Percentiles rank a stretch among this genome's conserved stretches.
These are phyloP conservation scores for Monochamus alternatus DNA, from an alignment of 2,888 invertebrate species.

Conservation along the genomic window DNA sequence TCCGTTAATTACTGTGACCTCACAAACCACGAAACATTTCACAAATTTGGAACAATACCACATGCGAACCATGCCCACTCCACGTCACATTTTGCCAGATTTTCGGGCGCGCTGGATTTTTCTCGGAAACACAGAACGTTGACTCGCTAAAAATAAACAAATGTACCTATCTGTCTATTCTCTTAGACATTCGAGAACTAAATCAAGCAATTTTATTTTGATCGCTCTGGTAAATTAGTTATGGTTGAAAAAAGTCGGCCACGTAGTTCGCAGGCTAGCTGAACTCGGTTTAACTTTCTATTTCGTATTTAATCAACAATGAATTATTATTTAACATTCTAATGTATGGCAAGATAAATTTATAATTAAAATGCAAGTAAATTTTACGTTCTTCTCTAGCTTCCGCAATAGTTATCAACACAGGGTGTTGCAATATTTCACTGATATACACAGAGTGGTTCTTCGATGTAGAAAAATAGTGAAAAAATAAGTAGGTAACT, in stretches of 20 bases:
- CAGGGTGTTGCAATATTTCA: too few species aligned
- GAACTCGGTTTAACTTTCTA: neutral
- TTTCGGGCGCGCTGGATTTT: neutral
- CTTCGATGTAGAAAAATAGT: too few species aligned
- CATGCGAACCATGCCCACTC: neutral
- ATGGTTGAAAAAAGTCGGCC: slow-evolving; percentile 12
- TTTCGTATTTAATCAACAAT: neutral
- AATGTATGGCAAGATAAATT: too few species aligned
- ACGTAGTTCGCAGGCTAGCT: neutral
- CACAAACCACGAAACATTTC: neutral
- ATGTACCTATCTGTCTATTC: slow-evolving; percentile 7
- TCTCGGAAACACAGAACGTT: slow-evolving; percentile 1
- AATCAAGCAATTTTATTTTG: neutral
- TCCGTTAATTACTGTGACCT: neutral
- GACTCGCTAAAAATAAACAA: slow-evolving; percentile 10
- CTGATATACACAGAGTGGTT: too few species aligned
- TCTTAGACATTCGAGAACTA: neutral
- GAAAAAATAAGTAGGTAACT: too few species aligned
- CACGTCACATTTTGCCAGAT: slow-evolving; percentile 3
- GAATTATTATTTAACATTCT: neutral
- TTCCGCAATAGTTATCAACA: too few species aligned
- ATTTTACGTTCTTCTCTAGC: too few species aligned
- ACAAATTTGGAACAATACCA: neutral
- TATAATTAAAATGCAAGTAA: too few species aligned
- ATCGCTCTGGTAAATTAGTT: slow-evolving; percentile 1